Conservation (phyloP, 2,797 vertebrate genomes). For the Coregonus suidteri region DNA sequence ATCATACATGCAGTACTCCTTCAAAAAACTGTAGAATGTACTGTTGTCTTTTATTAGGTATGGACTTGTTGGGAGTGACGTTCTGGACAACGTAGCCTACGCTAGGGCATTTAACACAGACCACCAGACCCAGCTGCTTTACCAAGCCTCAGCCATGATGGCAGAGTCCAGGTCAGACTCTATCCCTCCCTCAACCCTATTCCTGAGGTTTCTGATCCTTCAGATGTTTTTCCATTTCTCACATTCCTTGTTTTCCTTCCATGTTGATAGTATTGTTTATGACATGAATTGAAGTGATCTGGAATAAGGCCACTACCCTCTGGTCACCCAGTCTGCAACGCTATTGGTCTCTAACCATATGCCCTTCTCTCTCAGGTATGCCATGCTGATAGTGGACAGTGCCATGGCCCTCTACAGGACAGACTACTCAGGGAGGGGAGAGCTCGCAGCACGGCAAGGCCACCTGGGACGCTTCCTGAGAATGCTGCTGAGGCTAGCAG, state of each 20-base stretch:
- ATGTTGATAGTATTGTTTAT: not conserved
- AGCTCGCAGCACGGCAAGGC: constrained; percentile 92
- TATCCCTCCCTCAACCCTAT: not conserved
- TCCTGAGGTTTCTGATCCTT: accelerated
- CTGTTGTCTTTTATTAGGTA: constrained; percentile 73
- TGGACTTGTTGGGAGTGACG: constrained; percentile 90
- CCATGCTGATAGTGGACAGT: constrained; percentile 94
- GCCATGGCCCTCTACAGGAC: constrained; percentile 94
- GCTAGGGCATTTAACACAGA: constrained; percentile 96
- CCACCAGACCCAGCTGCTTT: constrained; percentile 97
- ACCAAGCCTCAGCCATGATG: constrained; percentile 98
- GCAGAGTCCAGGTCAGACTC: constrained; percentile 89
- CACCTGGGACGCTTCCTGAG: constrained; percentile 96
- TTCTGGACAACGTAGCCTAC: constrained; percentile 95
- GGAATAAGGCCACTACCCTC: not conserved
- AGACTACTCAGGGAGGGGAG: constrained; percentile 92
- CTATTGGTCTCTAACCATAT: not conserved
- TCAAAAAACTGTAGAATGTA: not conserved
- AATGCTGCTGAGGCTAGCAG: constrained; percentile 92
- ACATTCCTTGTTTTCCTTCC: not conserved
- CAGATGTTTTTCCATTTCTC: accelerated
- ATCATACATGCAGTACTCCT: not conserved
- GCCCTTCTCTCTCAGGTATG: constrained; percentile 78
- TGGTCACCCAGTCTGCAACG: not conserved
- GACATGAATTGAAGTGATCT: not conserved